Percentiles rank a stretch among this genome's conserved stretches.
phyloP scores from a whole-genome alignment of 2,113 vertebrate species.

The Sprattus sprattus region DNA sequence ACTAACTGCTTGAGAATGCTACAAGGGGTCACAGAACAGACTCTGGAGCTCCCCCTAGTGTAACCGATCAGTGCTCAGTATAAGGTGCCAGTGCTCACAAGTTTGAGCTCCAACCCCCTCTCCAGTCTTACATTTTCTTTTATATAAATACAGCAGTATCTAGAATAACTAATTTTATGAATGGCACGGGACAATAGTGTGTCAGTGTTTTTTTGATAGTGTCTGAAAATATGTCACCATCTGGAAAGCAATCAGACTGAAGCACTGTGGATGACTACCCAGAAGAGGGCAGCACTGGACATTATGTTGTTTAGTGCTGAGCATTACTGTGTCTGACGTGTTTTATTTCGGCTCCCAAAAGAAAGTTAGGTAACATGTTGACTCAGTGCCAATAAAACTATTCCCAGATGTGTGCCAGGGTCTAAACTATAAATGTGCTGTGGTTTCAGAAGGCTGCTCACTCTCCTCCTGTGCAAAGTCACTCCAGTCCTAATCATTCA shows the following conservation, averaged over 20 bases:
- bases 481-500: background rate
- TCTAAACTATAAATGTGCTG: background rate
- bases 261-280: background rate
- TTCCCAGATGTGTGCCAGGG: background rate
- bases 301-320: background rate
- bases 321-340: background rate
- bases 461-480: background rate
- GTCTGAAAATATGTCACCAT: background rate
- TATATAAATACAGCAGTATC: background rate
- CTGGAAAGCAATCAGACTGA: background rate
- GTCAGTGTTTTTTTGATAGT: background rate
- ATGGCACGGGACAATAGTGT: background rate
- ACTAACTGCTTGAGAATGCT: too few species aligned
- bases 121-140: too few species aligned
- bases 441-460: background rate
- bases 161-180: background rate
- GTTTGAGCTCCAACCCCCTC: too few species aligned
- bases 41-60: too few species aligned
- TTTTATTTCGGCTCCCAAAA: background rate
- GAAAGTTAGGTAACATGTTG: background rate
- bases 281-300: conserved; percentile 16
- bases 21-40: too few species aligned
- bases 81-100: too few species aligned
- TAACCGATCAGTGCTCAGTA: too few species aligned
- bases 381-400: background rate